Percentiles rank a stretch among this genome's conserved stretches.
Evolutionary conservation across 2,888 invertebrate species (phyloP).

Genomic region (Notodonta ziczac): DNA sequence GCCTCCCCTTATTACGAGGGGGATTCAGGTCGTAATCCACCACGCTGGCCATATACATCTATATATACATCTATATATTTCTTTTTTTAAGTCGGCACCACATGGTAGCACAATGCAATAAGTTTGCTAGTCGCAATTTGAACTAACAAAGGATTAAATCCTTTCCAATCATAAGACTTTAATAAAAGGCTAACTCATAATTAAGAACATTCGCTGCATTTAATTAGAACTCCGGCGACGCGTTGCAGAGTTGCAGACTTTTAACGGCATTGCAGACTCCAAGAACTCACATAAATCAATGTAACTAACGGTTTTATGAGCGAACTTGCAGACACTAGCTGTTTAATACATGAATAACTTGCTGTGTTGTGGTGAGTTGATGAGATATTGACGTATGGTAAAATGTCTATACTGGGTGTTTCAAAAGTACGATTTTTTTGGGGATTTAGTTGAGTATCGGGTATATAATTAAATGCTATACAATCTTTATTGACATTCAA

Average conservation of each 20-base stretch:
- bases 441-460: too few relatives aligned
- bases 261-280: slow-evolving; percentile 10
- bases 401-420: not conserved
- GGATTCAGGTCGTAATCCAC: too few relatives aligned
- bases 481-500: too few relatives aligned
- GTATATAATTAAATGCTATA: too few relatives aligned
- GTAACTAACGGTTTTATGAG: slow-evolving; percentile 32
- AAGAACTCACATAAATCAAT: slow-evolving; percentile 24
- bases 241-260: slow-evolving; percentile 24
- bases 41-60: too few relatives aligned
- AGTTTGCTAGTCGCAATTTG: too few relatives aligned
- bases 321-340: slow-evolving; percentile 32
- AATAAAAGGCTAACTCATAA: not conserved
- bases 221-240: not conserved
- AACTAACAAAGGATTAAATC: too few relatives aligned
- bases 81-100: too few relatives aligned
- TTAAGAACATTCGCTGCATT: slow-evolving; percentile 7
- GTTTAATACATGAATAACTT: slow-evolving; percentile 29
- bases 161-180: not conserved
- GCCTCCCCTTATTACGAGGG: too few relatives aligned
- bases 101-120: too few relatives aligned
- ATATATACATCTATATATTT: too few relatives aligned
- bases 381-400: not conserved
- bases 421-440: too few relatives aligned
- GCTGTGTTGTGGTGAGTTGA: slow-evolving; percentile 10